Conservation (phyloP, 2,797 vertebrate genomes). For the Erethizon dorsatum region DNA sequence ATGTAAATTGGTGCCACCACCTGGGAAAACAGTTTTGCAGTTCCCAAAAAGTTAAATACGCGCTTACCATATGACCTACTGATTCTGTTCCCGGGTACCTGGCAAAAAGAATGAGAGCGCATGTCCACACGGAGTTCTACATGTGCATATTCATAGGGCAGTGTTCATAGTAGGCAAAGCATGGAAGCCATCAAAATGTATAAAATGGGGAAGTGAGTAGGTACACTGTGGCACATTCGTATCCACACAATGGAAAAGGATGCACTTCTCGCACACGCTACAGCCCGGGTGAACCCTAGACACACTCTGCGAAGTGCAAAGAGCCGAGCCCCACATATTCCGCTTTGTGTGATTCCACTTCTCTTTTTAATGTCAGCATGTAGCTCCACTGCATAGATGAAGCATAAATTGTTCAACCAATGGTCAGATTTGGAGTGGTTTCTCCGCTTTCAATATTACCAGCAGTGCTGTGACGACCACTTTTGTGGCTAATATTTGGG, state of each 20-base stretch:
- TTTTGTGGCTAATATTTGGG: not conserved
- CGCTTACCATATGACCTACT: not conserved
- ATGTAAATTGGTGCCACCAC: not conserved
- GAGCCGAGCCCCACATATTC: not conserved
- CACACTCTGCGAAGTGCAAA: not conserved
- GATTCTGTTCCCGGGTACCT: not conserved
- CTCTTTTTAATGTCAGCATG: rapidly evolving
- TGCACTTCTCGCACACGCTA: not conserved
- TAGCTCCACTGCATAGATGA: rapidly evolving
- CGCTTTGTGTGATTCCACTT: not conserved
- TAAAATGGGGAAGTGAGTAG: not conserved
- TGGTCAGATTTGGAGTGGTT: not conserved
- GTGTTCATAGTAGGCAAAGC: not conserved
- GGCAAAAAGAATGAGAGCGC: not conserved
- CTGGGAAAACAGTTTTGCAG: not conserved
- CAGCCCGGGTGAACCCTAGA: not conserved
- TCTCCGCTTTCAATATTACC: not conserved
- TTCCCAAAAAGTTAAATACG: not conserved
- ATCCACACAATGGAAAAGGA: not conserved
- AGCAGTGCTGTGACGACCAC: not conserved
- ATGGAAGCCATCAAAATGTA: not conserved
- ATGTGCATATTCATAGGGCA: not conserved
- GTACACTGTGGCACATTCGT: not conserved
- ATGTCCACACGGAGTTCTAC: not conserved
- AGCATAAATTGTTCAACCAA: not conserved